These are phyloP conservation scores for Cyprinus carpio DNA, from an alignment of 2,113 vertebrate genomes.

Conservation along the genomic window DNA sequence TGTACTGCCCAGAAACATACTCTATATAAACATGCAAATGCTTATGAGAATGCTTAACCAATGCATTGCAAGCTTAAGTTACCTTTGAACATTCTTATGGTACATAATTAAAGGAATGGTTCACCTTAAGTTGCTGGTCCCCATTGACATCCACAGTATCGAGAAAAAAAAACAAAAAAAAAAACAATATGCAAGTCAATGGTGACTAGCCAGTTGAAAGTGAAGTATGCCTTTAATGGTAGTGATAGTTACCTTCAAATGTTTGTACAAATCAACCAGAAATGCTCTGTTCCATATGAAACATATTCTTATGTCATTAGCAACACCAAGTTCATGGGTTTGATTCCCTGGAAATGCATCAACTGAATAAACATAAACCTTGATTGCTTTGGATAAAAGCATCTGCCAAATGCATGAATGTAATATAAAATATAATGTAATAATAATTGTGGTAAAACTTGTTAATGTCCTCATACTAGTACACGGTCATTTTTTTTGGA, in stretches of 20 bases:
- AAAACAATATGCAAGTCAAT: too few species aligned
- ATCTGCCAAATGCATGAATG: not conserved
- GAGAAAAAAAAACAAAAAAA: too few species aligned
- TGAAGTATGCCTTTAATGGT: too few species aligned
- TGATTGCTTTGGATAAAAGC: not conserved
- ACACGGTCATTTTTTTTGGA: too few species aligned
- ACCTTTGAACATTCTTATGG: too few species aligned
- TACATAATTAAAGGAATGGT: not conserved
- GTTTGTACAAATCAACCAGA: not conserved
- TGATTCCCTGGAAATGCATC: not conserved
- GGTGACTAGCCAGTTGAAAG: too few species aligned
- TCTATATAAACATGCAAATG: not conserved
- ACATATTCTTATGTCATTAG: not conserved
- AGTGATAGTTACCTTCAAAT: slow-evolving; percentile 4
- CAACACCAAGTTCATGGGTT: not conserved
- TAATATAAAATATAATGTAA: not conserved
- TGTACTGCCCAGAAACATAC: not conserved
- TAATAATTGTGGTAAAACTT: not conserved
- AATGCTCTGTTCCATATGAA: not conserved
- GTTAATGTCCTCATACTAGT: too few species aligned
- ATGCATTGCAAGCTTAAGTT: not conserved
- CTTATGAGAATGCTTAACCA: not conserved
- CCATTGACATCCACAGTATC: too few species aligned
- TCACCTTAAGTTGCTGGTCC: too few species aligned
- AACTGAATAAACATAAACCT: not conserved